These are phyloP conservation scores for Stegophylla sp. DNA, from an alignment of 2,888 invertebrate species.

Conservation along the genomic window DNA sequence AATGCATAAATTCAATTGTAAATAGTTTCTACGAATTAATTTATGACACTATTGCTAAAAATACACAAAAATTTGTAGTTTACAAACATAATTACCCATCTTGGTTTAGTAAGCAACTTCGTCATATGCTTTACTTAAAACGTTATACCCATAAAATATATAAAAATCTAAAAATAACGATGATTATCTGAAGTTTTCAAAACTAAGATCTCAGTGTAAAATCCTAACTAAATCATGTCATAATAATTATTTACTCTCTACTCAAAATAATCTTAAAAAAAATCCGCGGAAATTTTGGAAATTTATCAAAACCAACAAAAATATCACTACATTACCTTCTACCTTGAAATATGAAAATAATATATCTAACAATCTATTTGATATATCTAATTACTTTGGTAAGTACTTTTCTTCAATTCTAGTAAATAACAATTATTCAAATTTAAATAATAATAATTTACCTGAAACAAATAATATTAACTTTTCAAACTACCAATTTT, in stretches of 20 bases:
- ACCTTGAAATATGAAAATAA: not conserved
- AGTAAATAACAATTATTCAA: not conserved
- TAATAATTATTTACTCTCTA: not conserved
- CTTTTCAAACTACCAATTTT: too few species aligned
- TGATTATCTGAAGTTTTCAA: not conserved
- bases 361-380: too few species aligned
- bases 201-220: not conserved
- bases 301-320: not conserved
- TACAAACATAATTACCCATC: too few species aligned
- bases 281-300: slow-evolving; percentile 4
- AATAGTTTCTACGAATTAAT: too few species aligned
- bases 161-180: too few species aligned
- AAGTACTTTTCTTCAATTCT: not conserved
- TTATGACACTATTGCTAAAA: too few species aligned
- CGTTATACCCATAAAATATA: too few species aligned
- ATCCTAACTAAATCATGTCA: not conserved
- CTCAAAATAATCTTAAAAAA: not conserved
- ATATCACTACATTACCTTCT: not conserved
- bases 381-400: too few species aligned
- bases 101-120: too few species aligned
- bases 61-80: too few species aligned
- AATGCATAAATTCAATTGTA: too few species aligned
- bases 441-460: not conserved
- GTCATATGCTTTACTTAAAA: too few species aligned
- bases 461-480: not conserved